Conservation (phyloP, 2,888 invertebrate species). For the Ecdyonurus torrentis region DNA sequence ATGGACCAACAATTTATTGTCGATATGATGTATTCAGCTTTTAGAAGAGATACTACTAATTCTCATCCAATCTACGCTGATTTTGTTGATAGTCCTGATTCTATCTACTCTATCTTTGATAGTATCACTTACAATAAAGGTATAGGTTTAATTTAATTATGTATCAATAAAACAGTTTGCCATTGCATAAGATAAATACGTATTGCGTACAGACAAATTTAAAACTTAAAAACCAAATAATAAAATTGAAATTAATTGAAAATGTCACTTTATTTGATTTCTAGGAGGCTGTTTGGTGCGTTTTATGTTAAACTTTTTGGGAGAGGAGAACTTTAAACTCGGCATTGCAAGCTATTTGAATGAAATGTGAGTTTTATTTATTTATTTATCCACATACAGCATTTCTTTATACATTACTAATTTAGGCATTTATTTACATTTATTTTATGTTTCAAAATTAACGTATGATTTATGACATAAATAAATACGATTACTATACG, state of each 20-base stretch:
- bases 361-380: background rate
- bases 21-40: background rate
- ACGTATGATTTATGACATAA: too few species aligned
- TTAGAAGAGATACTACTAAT: background rate
- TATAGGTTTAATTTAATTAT: conserved; percentile 7
- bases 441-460: too few species aligned
- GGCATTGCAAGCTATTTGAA: conserved; percentile 38
- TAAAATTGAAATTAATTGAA: background rate
- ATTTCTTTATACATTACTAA: too few species aligned
- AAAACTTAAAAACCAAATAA: too few species aligned
- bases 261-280: conserved; percentile 2
- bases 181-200: background rate
- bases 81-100: conserved; percentile 52
- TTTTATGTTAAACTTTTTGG: conserved; percentile 82
- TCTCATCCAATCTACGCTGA: conserved; percentile 53
- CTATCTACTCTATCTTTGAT: conserved; percentile 72
- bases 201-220: too few species aligned
- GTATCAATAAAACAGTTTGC: background rate
- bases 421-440: too few species aligned
- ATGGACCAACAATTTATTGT: background rate
- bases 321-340: conserved; percentile 49
- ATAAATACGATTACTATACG: too few species aligned
- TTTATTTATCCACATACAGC: background rate
- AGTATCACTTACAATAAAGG: conserved; percentile 66
- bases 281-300: conserved; percentile 62